Evolutionary conservation across 2,113 vertebrate genomes (phyloP), one percentile per base, ranked within the genome.

Genomic region (Misgurnus mizolepis): DNA sequence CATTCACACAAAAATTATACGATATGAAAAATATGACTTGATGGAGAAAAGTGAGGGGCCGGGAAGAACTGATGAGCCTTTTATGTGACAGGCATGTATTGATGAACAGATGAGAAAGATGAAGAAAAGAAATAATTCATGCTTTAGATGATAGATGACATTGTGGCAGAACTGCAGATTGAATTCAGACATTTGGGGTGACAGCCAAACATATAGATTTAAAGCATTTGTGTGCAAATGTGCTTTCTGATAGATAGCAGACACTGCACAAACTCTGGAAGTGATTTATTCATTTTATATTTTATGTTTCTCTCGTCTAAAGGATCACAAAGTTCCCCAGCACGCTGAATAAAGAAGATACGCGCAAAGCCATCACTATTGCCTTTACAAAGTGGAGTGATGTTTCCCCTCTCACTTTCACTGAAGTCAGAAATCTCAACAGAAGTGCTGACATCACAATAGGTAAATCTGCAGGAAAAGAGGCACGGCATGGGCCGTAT

Each of bases 361-460:
- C 94, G 2, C 90, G 90, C 55, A 92, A 90, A 78, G 94, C 93
- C 76, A 88, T 95, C 82, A 84, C 88, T 74, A 88, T 92, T 0
- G 94, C 94, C 84, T 95, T 95, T 83, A 86, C 88, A 56, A 94
- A 93, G 84, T 95, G 94, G 94, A 95, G 94, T 3, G 91, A 93
- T 2, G 94, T 95, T 60, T 95, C 94, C 0, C 93, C 94, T 0
- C 86, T 95, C 40, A 88, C 81, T 73, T 95, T 95, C 88, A 87
- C 82, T 0, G 92, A 92, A 79, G 81, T 94, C 15, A 82, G 77
- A 0, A 49, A 84, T 0, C 18, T 76, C 53, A 87, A 88, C 69
- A 78, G 83, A 10, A 86, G 82, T 0, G 83, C 90, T 7, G 94
- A 95, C 88, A 94, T 95, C 85, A 89, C 83, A 34, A 93, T 95